Evolutionary conservation across 1,140 invertebrate genomes (phyloP), one percentile per base, ranked within the genome.

Genomic region (Pseudoatta argentina): DNA sequence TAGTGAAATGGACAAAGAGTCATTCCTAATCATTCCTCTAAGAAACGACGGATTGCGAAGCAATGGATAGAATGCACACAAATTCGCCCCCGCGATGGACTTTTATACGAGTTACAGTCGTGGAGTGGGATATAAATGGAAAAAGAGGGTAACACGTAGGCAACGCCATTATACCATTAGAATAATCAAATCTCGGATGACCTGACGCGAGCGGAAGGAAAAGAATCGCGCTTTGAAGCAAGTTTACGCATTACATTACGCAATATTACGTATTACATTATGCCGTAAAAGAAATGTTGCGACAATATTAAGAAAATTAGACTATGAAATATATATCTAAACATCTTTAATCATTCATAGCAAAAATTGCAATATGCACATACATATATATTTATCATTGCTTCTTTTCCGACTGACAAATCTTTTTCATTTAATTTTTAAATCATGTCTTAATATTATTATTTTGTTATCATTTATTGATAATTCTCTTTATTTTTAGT

Each of bases 101-200:
- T 86, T 79, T 88, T 89, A 78, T 78, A 51, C 73, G 51, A 78
- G 71, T 59, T n/a, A 59, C 72, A 79, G 59, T 34, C 24, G n/a
- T 53, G 63, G 78, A 67, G 44, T 24, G 27, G n/a, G 78, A 71
- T 77, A 81, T 77, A 77, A 89, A 53, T 76, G 71, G 53, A 87
- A 89, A 82, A 89, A 73, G 75, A 69, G 86, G 87, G 89, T 91
- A 89, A 78, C 88, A 82, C 89, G 89, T 86, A 88, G 85, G 87
- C 89, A 91, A 93, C 88, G 85, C 88, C 87, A 87, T 93, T 94
- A 94, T 82, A 81, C 93, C 91, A 94, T 94, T 94, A 94, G 88
- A 89, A 87, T 94, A 94, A 95, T 95, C 90, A 93, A 93, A 94
- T 94, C 87, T 91, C 75, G 75, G 86, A 57, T 90, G 87, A 89